Evolutionary conservation across 2,888 invertebrate species (phyloP).

Genomic region (Suillia variegata): DNA sequence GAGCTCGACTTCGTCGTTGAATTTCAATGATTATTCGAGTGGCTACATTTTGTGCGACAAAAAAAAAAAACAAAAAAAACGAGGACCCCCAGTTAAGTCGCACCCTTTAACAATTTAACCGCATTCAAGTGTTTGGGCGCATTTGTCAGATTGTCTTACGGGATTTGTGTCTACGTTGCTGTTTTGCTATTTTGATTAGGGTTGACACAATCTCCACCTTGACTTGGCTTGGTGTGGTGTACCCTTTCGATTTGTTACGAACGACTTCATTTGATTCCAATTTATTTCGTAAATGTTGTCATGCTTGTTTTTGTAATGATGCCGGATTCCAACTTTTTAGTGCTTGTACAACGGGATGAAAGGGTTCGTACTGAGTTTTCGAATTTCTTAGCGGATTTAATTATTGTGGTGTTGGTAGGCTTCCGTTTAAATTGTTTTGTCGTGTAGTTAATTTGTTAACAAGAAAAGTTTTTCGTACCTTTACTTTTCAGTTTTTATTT

Average conservation of each 20-base stretch:
- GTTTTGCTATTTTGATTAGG: slow-evolving; percentile 30
- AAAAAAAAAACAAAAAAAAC: too few relatives aligned
- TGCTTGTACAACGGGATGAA: not conserved
- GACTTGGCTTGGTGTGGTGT: slow-evolving; percentile 13
- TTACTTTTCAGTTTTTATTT: too few relatives aligned
- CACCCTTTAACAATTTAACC: too few relatives aligned
- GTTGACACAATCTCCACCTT: too few relatives aligned
- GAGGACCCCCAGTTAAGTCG: too few relatives aligned
- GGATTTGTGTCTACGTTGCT: not conserved
- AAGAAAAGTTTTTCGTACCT: slow-evolving; percentile 36
- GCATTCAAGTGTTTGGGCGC: slow-evolving; percentile 13
- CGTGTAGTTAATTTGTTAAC: slow-evolving; percentile 49
- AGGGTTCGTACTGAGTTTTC: slow-evolving; percentile 6
- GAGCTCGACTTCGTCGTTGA: not conserved
- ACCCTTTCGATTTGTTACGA: slow-evolving; percentile 4
- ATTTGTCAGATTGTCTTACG: not conserved
- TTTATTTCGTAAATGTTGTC: slow-evolving; percentile 27
- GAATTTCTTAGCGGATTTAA: not conserved
- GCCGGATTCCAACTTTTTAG: slow-evolving; percentile 3
- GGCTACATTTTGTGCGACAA: too few relatives aligned
- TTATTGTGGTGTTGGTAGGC: not conserved
- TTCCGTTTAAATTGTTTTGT: slow-evolving; percentile 34
- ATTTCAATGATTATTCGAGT: not conserved
- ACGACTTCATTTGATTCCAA: slow-evolving; percentile 21
- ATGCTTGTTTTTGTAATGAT: slow-evolving; percentile 30